A percentile compares a stretch with the other conserved stretches of the same genome.
Conservation (phyloP, 2,113 vertebrate genomes). For the Kobus ellipsiprymnus region DNA sequence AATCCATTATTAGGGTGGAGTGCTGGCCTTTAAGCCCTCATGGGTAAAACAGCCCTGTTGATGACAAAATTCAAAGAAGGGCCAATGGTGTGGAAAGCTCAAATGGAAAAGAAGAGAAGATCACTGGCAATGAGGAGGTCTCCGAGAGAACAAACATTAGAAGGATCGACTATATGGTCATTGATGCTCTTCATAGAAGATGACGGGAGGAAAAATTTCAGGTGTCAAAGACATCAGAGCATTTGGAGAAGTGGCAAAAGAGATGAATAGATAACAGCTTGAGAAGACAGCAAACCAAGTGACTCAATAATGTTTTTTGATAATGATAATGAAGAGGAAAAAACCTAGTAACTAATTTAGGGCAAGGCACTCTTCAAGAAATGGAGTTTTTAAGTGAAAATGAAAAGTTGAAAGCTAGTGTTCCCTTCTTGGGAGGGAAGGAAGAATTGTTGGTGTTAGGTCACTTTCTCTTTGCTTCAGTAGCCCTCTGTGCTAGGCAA, state of each 20-base stretch:
- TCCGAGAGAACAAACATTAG: not conserved
- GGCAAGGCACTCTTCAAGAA: not conserved
- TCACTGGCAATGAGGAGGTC: not conserved
- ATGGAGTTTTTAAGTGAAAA: constrained; percentile 1
- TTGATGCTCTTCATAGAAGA: not conserved
- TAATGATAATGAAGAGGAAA: not conserved
- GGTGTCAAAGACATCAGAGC: not conserved
- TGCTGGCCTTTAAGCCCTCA: not conserved
- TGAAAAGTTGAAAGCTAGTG: not conserved
- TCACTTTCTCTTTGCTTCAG: not conserved
- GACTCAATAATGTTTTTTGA: not conserved
- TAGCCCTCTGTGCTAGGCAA: not conserved
- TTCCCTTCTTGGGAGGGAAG: not conserved
- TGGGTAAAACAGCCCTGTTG: not conserved
- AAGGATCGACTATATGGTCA: not conserved
- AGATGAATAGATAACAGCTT: not conserved
- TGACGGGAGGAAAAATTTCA: not conserved
- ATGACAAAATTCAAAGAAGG: not conserved
- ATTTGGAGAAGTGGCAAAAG: not conserved
- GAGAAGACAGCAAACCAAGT: not conserved
- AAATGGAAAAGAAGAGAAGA: not conserved
- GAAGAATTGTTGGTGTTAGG: not conserved
- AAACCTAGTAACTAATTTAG: not conserved
- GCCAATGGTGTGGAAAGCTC: not conserved
- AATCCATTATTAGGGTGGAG: not conserved